Evolutionary conservation across 2,113 vertebrate genomes (phyloP).

Genomic region (Muntiacus reevesi): DNA sequence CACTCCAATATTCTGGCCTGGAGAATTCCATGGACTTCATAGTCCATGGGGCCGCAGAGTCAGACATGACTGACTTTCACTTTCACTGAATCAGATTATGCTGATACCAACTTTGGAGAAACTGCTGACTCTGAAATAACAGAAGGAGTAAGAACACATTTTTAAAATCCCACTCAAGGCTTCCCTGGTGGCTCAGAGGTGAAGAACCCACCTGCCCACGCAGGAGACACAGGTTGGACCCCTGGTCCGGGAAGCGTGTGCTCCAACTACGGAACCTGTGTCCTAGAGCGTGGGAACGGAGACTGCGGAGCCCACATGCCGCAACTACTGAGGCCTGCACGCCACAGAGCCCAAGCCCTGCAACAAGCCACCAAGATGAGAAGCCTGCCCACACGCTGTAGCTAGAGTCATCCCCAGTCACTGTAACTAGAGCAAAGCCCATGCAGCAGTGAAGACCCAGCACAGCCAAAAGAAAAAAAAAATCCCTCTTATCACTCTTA

Average conservation of each 20-base stretch:
- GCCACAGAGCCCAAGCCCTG: not conserved
- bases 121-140: not conserved
- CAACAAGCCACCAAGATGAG: not conserved
- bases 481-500: not conserved
- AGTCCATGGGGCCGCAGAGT: not conserved
- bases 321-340: not conserved
- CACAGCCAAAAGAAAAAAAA: not conserved
- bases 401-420: fast-evolving
- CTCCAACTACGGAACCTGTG: not conserved
- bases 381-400: not conserved
- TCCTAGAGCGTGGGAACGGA: not conserved
- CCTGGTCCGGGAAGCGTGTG: not conserved
- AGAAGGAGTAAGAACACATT: not conserved
- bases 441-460: fast-evolving
- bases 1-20: not conserved
- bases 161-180: not conserved
- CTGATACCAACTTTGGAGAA: not conserved
- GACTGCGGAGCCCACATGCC: not conserved
- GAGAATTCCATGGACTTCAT: not conserved
- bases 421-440: not conserved
- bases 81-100: not conserved
- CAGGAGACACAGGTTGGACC: not conserved
- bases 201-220: not conserved
- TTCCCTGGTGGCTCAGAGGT: not conserved
- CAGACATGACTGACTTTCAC: not conserved